Conservation (phyloP, 2,797 vertebrate species). For the Cossypha niveicapilla region DNA sequence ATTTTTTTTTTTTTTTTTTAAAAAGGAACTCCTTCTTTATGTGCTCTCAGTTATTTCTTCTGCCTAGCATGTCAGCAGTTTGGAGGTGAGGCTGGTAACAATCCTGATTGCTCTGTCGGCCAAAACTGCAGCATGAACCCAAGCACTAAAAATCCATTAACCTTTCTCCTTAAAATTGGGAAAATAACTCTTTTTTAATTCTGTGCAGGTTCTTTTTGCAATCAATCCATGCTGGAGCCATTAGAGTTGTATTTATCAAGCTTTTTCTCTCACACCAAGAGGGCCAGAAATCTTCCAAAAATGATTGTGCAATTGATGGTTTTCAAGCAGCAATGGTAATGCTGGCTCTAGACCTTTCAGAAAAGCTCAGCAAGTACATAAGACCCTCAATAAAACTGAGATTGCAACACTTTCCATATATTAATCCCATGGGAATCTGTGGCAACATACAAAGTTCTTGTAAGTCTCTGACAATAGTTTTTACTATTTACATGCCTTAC, state of each 20-base stretch:
- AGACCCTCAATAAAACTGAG: not conserved
- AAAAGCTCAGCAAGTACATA: not conserved
- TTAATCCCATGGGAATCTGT: not conserved
- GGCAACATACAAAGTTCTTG: not conserved
- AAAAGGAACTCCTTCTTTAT: not conserved
- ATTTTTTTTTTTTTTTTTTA: not conserved
- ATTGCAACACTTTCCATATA: not conserved
- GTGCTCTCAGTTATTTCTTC: not conserved
- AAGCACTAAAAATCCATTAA: slow-evolving; percentile 10
- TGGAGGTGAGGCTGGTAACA: not conserved
- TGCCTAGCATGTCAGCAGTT: not conserved
- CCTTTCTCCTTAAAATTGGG: not conserved
- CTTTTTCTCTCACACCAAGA: not conserved
- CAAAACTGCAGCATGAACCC: not conserved
- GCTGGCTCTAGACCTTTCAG: not conserved
- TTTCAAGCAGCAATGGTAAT: not conserved
- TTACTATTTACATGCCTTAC: not conserved
- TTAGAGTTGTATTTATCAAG: not conserved
- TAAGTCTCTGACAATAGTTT: not conserved
- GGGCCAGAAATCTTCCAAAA: not conserved
- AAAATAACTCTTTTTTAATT: not conserved
- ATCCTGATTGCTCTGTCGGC: not conserved
- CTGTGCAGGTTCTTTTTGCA: not conserved
- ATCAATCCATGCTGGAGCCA: not conserved
- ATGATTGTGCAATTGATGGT: not conserved